Conservation (phyloP, 1,140 invertebrate genomes). For the Tetragnatha versicolor region DNA sequence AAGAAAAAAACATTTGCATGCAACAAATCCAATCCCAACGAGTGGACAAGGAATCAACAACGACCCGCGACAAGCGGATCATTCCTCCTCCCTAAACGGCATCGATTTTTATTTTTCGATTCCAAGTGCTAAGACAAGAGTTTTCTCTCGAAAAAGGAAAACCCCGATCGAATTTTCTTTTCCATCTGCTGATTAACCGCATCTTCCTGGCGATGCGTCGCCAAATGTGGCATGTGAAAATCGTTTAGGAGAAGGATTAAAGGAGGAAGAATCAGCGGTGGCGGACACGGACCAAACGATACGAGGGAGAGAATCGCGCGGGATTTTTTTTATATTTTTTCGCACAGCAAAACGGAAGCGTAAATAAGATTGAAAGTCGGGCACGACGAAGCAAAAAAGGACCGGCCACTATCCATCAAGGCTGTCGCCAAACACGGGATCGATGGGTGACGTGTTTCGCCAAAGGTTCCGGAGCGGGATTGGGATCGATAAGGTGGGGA, state of each 20-base stretch:
- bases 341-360: not conserved
- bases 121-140: slow-evolving; percentile 13
- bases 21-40: too few species aligned
- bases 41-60: too few species aligned
- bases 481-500: too few species aligned
- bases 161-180: not conserved
- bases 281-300: not conserved
- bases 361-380: slow-evolving; percentile 30
- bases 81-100: not conserved
- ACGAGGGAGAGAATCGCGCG: not conserved
- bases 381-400: not conserved
- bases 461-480: slow-evolving; percentile 17
- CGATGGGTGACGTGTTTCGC: slow-evolving; percentile 9
- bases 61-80: too few species aligned
- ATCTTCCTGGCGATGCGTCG: slow-evolving; percentile 21
- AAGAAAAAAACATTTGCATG: too few species aligned
- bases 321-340: slow-evolving; percentile 4
- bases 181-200: slow-evolving; percentile 7
- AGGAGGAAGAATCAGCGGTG: not conserved
- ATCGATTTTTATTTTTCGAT: slow-evolving; percentile 16
- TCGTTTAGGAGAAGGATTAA: not conserved
- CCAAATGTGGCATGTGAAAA: slow-evolving; percentile 15
- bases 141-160: slow-evolving; percentile 13
- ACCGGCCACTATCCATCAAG: not conserved
- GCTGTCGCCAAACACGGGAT: slow-evolving; percentile 10